Evolutionary conservation across 2,888 invertebrate genomes (phyloP).

Genomic region (Entomobrya proxima): DNA sequence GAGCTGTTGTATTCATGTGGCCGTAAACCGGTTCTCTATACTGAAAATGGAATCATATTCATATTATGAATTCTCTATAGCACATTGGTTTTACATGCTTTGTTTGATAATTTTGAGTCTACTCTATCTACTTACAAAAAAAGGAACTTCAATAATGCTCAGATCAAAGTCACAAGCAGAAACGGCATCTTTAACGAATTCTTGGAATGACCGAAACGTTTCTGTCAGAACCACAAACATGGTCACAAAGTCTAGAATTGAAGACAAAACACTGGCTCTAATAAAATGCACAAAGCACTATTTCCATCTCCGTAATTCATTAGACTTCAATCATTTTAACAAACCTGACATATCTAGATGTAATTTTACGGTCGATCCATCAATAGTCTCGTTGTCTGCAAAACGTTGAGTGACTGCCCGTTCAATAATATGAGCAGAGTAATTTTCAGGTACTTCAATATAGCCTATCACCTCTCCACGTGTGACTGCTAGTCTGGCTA

Average conservation of each 20-base stretch:
- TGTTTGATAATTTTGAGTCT: too few relatives aligned
- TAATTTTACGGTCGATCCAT: not conserved
- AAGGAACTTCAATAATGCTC: conserved; percentile 19
- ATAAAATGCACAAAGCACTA: not conserved
- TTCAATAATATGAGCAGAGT: conserved; percentile 3
- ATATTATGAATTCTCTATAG: too few relatives aligned
- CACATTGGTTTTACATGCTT: too few relatives aligned
- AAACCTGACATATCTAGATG: conserved; percentile 46
- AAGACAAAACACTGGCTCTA: not conserved
- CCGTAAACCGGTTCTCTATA: conserved; percentile 52
- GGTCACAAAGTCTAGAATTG: conserved; percentile 19
- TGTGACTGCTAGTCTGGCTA: not conserved
- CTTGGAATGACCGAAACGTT: conserved; percentile 12
- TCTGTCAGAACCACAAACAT: conserved; percentile 1
- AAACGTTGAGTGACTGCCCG: conserved; percentile 7
- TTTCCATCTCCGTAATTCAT: not conserved
- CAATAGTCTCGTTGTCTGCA: conserved; percentile 19
- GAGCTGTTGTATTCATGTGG: not conserved
- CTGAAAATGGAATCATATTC: conserved; percentile 13
- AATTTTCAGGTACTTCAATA: conserved; percentile 38
- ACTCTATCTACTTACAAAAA: conserved; percentile 9
- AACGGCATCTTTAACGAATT: conserved; percentile 4
- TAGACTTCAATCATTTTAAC: not conserved
- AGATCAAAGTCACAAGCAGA: conserved; percentile 25
- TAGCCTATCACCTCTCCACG: conserved; percentile 15